A percentile compares a stretch with the other conserved stretches of the same genome.
These are phyloP conservation scores for Oxytorus armatus DNA, from an alignment of 2,888 invertebrate species.

Conservation along the genomic window DNA sequence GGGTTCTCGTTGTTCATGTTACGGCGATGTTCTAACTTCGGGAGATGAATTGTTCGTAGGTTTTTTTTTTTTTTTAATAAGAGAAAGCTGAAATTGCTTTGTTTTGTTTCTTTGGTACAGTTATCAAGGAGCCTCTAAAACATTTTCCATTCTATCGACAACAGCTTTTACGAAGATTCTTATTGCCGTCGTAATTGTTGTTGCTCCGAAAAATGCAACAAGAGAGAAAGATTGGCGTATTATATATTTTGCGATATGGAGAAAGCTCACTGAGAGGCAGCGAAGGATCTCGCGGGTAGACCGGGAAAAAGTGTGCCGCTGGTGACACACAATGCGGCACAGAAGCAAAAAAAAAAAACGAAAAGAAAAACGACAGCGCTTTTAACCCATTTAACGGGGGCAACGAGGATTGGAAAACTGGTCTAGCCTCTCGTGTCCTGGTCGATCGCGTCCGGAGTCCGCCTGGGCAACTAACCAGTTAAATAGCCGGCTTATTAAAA, in stretches of 20 bases:
- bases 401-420: conserved; percentile 46
- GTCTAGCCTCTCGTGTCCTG: conserved; percentile 35
- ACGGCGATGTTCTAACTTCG: too few relatives aligned
- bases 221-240: neutral
- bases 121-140: too few relatives aligned
- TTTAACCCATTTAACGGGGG: conserved; percentile 42
- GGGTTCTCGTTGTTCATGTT: too few relatives aligned
- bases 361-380: conserved; percentile 15
- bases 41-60: too few relatives aligned
- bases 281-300: conserved; percentile 28
- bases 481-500: conserved; percentile 23
- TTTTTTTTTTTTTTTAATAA: too few relatives aligned
- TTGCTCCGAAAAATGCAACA: neutral
- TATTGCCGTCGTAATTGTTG: neutral
- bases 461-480: conserved; percentile 2
- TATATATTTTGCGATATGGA: conserved; percentile 4
- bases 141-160: too few relatives aligned
- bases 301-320: conserved; percentile 20
- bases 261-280: conserved; percentile 26
- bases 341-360: conserved; percentile 11
- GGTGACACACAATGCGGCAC: conserved; percentile 47
- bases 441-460: neutral
- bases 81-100: conserved; percentile 52
- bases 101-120: too few relatives aligned
- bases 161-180: too few relatives aligned